phyloP scores from a whole-genome alignment of 2,888 invertebrate genomes.

The Bruchidius siliquastri region DNA sequence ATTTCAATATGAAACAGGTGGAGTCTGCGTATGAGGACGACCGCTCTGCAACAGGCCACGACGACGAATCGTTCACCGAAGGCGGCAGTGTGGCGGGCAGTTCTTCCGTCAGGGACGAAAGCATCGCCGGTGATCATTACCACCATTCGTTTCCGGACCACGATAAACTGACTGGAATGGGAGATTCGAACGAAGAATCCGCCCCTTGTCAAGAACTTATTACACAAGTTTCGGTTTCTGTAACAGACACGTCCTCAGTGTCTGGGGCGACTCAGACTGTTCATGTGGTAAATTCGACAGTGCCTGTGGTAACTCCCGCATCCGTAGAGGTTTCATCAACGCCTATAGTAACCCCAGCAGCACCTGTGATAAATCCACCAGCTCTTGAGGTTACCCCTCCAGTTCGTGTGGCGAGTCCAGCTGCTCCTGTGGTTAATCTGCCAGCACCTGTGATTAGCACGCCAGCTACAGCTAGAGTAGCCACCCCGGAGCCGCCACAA shows the following conservation, averaged over 20 bases:
- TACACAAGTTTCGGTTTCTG: not conserved
- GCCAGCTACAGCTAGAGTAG: conserved; percentile 40
- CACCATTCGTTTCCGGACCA: not conserved
- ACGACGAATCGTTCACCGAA: not conserved
- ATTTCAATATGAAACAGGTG: too few relatives aligned
- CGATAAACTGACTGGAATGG: not conserved
- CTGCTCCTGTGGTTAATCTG: not conserved
- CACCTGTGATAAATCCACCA: not conserved
- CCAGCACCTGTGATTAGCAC: conserved; percentile 52
- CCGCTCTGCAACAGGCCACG: not conserved
- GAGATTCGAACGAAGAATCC: not conserved
- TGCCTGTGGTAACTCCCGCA: not conserved
- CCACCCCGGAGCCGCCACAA: conserved; percentile 48
- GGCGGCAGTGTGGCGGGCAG: not conserved
- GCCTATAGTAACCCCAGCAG: not conserved
- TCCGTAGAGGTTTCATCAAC: not conserved
- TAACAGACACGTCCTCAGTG: not conserved
- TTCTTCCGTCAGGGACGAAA: not conserved
- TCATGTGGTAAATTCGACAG: not conserved
- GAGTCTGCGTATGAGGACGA: not conserved
- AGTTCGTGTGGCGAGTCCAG: not conserved
- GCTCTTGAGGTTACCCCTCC: not conserved
- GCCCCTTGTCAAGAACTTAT: not conserved
- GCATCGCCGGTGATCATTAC: not conserved
- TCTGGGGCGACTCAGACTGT: not conserved